Conservation (phyloP, 1,140 invertebrate species). For the Eubasilissa regina region DNA sequence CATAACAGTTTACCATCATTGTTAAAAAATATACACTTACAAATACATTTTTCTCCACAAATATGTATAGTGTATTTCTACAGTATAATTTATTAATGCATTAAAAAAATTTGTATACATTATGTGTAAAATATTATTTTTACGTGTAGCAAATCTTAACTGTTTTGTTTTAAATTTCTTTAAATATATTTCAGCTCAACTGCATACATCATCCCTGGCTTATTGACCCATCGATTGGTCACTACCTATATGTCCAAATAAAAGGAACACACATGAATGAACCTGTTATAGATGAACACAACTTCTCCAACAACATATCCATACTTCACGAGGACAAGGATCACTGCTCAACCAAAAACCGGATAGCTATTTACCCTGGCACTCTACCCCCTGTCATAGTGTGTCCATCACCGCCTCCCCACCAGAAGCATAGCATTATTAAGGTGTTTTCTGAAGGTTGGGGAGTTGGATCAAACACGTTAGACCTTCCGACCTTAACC, state of each 20-base stretch:
- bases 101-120: too few species aligned
- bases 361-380: slow-evolving; percentile 82
- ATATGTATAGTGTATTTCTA: too few species aligned
- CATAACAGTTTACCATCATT: too few species aligned
- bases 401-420: slow-evolving; percentile 77
- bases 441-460: slow-evolving; percentile 91
- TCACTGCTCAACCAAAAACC: slow-evolving; percentile 79
- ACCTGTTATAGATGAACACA: slow-evolving; percentile 70
- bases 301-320: slow-evolving; percentile 69
- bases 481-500: slow-evolving; percentile 67
- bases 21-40: too few species aligned
- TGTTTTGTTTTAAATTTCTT: neutral
- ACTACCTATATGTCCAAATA: slow-evolving; percentile 81
- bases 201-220: slow-evolving; percentile 85
- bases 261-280: slow-evolving; percentile 76
- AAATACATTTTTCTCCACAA: too few species aligned
- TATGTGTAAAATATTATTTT: too few species aligned
- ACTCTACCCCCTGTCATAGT: slow-evolving; percentile 77
- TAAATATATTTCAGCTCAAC: slow-evolving; percentile 75
- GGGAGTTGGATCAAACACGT: slow-evolving; percentile 66
- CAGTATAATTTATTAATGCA: too few species aligned
- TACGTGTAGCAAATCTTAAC: too few species aligned
- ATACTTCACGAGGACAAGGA: slow-evolving; percentile 70
- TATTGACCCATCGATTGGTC: slow-evolving; percentile 81
- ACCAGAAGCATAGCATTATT: slow-evolving; percentile 75